Base-by-base conservation (phyloP, 2,888 invertebrate species). In the Melipona beecheii region DNA sequence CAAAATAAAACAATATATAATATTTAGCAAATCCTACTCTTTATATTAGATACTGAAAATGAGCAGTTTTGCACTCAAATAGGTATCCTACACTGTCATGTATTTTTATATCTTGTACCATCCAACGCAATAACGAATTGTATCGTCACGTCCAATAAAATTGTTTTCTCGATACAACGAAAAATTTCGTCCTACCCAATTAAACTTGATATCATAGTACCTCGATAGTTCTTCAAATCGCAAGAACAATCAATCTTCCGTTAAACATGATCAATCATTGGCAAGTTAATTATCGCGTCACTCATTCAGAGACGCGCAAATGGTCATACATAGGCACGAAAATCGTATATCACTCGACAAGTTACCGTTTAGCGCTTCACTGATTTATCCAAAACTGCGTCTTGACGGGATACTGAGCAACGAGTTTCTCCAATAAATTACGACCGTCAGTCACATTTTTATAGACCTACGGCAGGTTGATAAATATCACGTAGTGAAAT, bases 211-310 rank as follows among this genome's bases (percentile, higher is more conserved):
- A 24, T 24, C 24, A 24, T 24, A 19, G 4, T 13, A 15, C 6
- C 5, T 19, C 27, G 2, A 52, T 6, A 2, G 31, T 15, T 27
- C 27, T 21, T 9, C 19, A 15, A 19, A 19, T 43, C 0, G 71
- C 43, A 43, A 9, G 9, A 21, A 15, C 62, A 17, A 73, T 73
- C 73, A 5, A 73, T 73, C 73, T 36, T 31, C 31, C 62, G 71
- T 24, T 58, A 73, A 73, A 64, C 52, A 73, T 64, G 62, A 52
- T 52, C 52, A 62, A 64, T 73, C 73, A 73, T 52, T 11, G 73
- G n/a, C 52, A 64, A 62, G 11, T 60, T 73, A 52, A 64, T 36
- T 31, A 62, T 52, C 50, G 50, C n/a, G 73, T 62, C 73, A 11
- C 31, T n/a, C 24, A 24, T 24, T 31, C 62, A 50, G 5, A 50